Conservation (phyloP, 2,888 invertebrate genomes). For the Psylliodes chrysocephalus region DNA sequence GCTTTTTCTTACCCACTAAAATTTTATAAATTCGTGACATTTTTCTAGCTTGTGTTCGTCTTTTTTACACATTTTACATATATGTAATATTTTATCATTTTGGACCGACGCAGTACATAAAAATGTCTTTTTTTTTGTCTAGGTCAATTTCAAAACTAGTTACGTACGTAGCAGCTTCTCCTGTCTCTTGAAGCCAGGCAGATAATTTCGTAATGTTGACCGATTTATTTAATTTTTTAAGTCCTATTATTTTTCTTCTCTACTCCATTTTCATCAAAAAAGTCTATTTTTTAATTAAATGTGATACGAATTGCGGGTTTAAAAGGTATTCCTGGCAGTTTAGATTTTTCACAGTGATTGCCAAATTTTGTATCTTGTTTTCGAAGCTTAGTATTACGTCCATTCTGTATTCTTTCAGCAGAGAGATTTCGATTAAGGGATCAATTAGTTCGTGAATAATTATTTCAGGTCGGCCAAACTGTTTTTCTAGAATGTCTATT, state of each 20-base stretch:
- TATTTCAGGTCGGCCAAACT: constrained; percentile 11
- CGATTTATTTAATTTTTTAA: no score
- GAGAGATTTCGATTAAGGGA: background rate
- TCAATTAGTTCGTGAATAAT: no score
- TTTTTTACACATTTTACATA: no score
- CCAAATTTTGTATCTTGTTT: background rate
- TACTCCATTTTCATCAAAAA: no score
- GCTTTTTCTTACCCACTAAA: no score
- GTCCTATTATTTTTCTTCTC: no score
- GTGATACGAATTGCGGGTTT: constrained; percentile 2
- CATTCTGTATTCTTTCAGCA: background rate
- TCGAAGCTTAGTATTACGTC: background rate
- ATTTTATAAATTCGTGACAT: no score
- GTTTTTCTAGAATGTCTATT: background rate
- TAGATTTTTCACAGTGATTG: no score
- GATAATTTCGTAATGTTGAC: constrained; percentile 4
- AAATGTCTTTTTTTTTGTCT: no score
- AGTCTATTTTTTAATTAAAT: background rate
- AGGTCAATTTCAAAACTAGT: background rate
- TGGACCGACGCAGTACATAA: background rate
- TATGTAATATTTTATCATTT: background rate
- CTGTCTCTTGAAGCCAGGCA: no score
- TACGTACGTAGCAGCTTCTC: background rate
- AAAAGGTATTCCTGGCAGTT: no score
- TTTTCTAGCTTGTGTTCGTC: no score